Evolutionary conservation across 2,797 vertebrate genomes (phyloP).

Genomic region (Enteromius mattozi): DNA sequence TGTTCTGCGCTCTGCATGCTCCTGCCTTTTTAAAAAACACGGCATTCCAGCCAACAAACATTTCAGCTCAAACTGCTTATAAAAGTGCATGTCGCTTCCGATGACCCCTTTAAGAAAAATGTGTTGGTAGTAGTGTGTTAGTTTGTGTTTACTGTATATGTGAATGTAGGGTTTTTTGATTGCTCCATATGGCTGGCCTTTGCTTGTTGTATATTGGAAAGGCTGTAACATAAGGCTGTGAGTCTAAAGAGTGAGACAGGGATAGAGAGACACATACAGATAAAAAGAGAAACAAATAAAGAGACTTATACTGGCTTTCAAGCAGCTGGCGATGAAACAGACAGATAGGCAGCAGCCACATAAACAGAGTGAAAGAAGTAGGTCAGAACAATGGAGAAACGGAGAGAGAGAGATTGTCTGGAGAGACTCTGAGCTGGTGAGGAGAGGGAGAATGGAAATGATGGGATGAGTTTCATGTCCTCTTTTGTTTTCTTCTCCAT

Average conservation of each 20-base stretch:
- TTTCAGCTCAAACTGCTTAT: no score
- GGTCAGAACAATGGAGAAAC: constrained; percentile 71
- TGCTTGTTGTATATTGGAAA: constrained; percentile 31
- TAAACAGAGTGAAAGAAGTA: constrained; percentile 75
- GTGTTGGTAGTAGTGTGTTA: not conserved
- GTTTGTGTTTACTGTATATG: constrained; percentile 9
- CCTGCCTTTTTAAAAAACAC: no score
- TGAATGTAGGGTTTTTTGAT: not conserved
- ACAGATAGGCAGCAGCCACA: constrained; percentile 64
- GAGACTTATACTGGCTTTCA: constrained; percentile 40
- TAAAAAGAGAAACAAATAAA: constrained; percentile 27
- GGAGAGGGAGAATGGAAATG: constrained; percentile 19
- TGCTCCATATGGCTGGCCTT: constrained; percentile 39
- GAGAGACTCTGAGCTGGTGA: constrained; percentile 47
- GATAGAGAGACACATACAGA: constrained; percentile 9
- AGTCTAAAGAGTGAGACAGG: not conserved
- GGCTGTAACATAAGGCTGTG: constrained; percentile 9
- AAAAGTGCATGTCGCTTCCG: no score
- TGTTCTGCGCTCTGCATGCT: no score
- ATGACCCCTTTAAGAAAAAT: not conserved
- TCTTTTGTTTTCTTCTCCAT: constrained; percentile 55
- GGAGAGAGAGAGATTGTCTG: constrained; percentile 51
- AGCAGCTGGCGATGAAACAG: constrained; percentile 57
- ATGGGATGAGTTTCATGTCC: constrained; percentile 38
- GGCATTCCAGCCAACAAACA: no score